Evolutionary conservation across 2,888 invertebrate species (phyloP).

Genomic region (Siphlonurus alternatus): DNA sequence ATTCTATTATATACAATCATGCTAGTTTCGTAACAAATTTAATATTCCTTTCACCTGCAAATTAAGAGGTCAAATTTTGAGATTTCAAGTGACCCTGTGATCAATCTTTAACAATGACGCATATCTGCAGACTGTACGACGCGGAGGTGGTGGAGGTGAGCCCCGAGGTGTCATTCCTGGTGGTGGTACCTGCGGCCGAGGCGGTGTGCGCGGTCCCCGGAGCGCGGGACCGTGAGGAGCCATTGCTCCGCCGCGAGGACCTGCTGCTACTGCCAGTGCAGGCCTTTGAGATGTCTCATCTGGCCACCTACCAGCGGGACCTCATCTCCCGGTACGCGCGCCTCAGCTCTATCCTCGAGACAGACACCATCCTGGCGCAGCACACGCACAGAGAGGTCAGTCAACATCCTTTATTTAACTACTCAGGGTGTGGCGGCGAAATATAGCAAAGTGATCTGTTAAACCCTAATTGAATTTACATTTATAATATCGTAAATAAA

Average conservation of each 20-base stretch:
- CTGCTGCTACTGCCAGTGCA: slow-evolving; percentile 81
- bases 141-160: slow-evolving; percentile 87
- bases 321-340: slow-evolving; percentile 84
- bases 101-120: neutral
- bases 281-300: slow-evolving; percentile 78
- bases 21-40: no score
- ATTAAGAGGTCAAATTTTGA: no score
- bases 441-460: neutral
- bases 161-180: slow-evolving; percentile 75
- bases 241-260: slow-evolving; percentile 68
- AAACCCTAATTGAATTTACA: slow-evolving; percentile 1
- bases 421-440: no score
- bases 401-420: slow-evolving; percentile 2
- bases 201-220: slow-evolving; percentile 66
- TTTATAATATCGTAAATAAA: neutral
- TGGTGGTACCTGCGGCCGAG: slow-evolving; percentile 84
- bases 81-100: no score
- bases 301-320: slow-evolving; percentile 82
- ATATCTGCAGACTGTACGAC: slow-evolving; percentile 54
- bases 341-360: slow-evolving; percentile 81
- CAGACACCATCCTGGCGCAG: slow-evolving; percentile 80
- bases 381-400: slow-evolving; percentile 71
- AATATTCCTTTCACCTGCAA: no score
- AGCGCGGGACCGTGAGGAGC: slow-evolving; percentile 62
- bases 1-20: no score